Percentiles rank a stretch among this genome's conserved stretches.
Conservation (phyloP, 2,113 vertebrate genomes). For the Pungitius pungitius region DNA sequence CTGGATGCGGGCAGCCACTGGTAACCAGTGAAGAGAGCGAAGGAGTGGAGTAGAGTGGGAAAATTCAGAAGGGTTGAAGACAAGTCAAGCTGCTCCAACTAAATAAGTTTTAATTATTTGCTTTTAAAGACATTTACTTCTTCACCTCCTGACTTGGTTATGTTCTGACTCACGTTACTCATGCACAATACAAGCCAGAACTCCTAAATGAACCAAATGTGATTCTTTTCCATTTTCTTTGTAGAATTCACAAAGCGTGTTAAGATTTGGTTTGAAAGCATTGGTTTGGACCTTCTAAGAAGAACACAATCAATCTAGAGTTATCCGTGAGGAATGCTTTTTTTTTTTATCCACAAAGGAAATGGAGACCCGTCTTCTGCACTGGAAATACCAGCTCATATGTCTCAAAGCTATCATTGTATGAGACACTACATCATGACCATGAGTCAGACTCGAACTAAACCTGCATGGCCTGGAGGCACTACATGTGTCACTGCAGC, state of each 20-base stretch:
- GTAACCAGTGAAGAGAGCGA: too few species aligned
- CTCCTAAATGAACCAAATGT: slow-evolving; percentile 32
- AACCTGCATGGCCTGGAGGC: slow-evolving; percentile 73
- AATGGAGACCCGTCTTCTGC: slow-evolving; percentile 56
- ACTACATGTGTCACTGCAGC: slow-evolving; percentile 71
- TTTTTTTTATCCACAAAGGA: slow-evolving; percentile 66
- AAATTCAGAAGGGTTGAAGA: too few species aligned
- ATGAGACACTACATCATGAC: slow-evolving; percentile 76
- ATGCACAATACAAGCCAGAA: slow-evolving; percentile 4
- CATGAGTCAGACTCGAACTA: slow-evolving; percentile 77
- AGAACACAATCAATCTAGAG: slow-evolving; percentile 65
- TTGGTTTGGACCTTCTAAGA: slow-evolving; percentile 46
- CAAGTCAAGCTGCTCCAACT: too few species aligned
- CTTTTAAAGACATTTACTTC: not conserved
- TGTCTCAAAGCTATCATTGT: slow-evolving; percentile 71
- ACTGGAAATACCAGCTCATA: slow-evolving; percentile 72
- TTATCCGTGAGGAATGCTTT: slow-evolving; percentile 60
- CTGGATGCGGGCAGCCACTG: too few species aligned
- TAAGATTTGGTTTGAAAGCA: slow-evolving; percentile 35
- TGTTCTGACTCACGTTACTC: slow-evolving; percentile 4
- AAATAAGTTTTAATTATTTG: not conserved
- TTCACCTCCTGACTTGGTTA: not conserved
- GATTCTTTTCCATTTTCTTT: slow-evolving; percentile 20
- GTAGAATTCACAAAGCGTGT: slow-evolving; percentile 24
- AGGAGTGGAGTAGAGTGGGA: too few species aligned